Evolutionary conservation across 2,797 vertebrate species (phyloP), one percentile per base, ranked within the genome.

Genomic region (Xyrichtys novacula): DNA sequence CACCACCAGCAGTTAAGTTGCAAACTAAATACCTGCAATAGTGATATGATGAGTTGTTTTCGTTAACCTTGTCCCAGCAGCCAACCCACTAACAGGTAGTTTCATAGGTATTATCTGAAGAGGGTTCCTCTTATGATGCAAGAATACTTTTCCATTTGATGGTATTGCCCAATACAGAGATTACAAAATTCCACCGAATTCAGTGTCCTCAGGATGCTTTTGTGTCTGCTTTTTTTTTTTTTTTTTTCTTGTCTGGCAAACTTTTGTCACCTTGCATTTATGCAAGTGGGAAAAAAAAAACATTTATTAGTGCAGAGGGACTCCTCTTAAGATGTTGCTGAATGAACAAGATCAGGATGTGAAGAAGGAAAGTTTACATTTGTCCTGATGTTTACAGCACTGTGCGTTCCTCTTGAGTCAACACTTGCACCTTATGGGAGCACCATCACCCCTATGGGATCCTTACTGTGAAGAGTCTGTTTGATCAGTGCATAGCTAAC

Each of bases 1-100:
- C 63, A 55, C 50, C 36, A 42, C 29, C 56, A 28, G 61, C 70
- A 73, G 44, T 73, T 72, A 47, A 53, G 48, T 66, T 79, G 49
- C 69, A 67, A 75, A 70, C 59, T 44, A 53, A 61, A 49, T 25
- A 69, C 44, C 56, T 44, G 14, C n/a, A 65, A 28, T 7, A 20
- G 11, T 62, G 38, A 68, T 11, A 57, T 22, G 55, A 29, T 63
- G 40, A 25, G 36, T 52, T 63, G 23, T 56, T 76, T 54, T 55
- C 23, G 44, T 40, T 47, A 10, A 61, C 3, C 20, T 58, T 26
- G 52, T 12, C n/a, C n/a, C n/a, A 34, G 3, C 12, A 25, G 17
- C 2, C 1, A 17, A 47, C 25, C 38, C 5, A 59, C 34, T 43
- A n/a, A 69, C 23, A 44, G 29, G 28, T 49, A 62, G 52, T 14